Percentiles rank a stretch among this genome's conserved stretches.
These are phyloP conservation scores for Pocillopora meandrina DNA, from an alignment of 92 coral and sea anemone species.

Conservation along the genomic window DNA sequence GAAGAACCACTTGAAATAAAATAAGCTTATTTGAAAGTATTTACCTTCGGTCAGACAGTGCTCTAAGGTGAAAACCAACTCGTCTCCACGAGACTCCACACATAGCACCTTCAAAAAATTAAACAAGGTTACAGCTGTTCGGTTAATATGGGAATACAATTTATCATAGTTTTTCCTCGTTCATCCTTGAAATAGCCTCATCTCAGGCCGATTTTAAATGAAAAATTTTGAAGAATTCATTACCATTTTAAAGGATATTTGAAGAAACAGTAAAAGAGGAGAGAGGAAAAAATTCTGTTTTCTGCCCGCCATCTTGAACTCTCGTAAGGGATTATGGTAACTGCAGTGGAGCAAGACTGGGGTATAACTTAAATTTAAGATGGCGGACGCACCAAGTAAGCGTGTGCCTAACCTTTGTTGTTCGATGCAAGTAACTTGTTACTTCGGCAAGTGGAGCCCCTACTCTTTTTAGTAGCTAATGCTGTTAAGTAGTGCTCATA, in stretches of 20 bases:
- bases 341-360: constrained; percentile 21
- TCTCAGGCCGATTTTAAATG: no score
- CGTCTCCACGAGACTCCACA: constrained; percentile 61
- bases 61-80: constrained; percentile 54
- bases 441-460: no score
- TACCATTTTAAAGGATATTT: constrained; percentile 11
- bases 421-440: no score
- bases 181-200: background rate
- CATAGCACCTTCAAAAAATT: background rate
- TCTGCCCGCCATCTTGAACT: constrained; percentile 39
- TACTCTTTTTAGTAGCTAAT: background rate
- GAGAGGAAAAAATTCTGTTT: background rate
- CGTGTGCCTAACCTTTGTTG: background rate
- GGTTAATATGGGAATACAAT: no score
- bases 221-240: background rate
- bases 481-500: no score
- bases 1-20: no score
- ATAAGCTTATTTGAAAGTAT: no score
- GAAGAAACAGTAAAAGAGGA: constrained; percentile 5
- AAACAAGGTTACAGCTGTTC: background rate
- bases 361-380: constrained; percentile 28
- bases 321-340: constrained; percentile 30
- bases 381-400: constrained; percentile 42
- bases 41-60: constrained; percentile 45
- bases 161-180: no score